Base-by-base conservation (phyloP, 2,113 vertebrate genomes). In the Megaceryle torquata region DNA sequence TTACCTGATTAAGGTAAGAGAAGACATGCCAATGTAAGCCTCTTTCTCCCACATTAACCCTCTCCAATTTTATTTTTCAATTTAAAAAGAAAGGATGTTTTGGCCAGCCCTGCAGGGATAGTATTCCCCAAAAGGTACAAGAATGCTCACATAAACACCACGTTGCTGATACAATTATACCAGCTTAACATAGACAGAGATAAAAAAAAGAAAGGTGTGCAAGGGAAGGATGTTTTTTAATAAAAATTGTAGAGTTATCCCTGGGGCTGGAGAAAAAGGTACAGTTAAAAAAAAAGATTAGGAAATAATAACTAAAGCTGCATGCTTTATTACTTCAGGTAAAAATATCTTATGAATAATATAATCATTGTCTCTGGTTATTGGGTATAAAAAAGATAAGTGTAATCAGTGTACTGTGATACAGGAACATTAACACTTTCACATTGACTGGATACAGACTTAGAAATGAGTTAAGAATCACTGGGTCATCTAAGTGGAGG, bases 311-410 rank as follows among this genome's bases (percentile, higher is more conserved):
- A 98, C 96, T 96, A 95, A 96, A 97, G 91, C 96, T 93, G 83
- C 88, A 88, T 95, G 96, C 92, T 94, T 97, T 98, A 98, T 98
- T 98, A 97, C 97, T 97, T 92, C 97, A 97, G 98, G 98, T 98
- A 92, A 97, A 98, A 98, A 97, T 95, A 97, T 86, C 97, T 96
- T 96, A 98, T 97, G 98, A 98, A 98, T 98, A 98, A 98, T 97
- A 97, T 95, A 98, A 98, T 97, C 97, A 97, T 97, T 96, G 98
- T 98, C 94, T 97, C 97, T 96, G 95, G 96, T 94, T 97, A 97
- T 92, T 97, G 97, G 97, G 95, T 95, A 91, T 96, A 96, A 95
- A 97, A 95, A 95, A 97, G 97, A 94, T 96, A 96, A 97, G 97
- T 93, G 87, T 86, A 75, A 95, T 91, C 95, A 89, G 94, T 89